These are phyloP conservation scores for Ophthalmolycus amberensis DNA, from an alignment of 2,113 vertebrate species.

Conservation along the genomic window DNA sequence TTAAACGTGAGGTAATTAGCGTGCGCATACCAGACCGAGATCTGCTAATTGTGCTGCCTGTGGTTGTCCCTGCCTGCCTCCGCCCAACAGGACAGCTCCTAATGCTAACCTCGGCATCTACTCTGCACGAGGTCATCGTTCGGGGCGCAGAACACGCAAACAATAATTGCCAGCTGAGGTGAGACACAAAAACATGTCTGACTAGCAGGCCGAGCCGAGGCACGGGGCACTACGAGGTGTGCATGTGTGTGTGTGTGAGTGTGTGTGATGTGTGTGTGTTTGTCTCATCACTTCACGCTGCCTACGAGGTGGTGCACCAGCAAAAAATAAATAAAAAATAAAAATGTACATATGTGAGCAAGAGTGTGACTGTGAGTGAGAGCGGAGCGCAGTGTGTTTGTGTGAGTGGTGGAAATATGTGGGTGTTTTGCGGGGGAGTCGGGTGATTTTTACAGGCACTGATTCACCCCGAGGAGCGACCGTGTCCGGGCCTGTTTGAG, in stretches of 20 bases:
- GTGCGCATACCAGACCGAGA: slow-evolving; percentile 61
- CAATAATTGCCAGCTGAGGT: slow-evolving; percentile 63
- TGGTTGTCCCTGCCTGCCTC: slow-evolving; percentile 59
- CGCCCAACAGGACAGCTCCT: slow-evolving; percentile 43
- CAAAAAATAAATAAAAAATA: slow-evolving; percentile 14
- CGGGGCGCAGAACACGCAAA: slow-evolving; percentile 25
- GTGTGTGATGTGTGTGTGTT: slow-evolving; percentile 14
- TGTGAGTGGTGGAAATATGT: slow-evolving; percentile 52
- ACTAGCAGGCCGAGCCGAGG: slow-evolving; percentile 31
- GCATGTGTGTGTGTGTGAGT: slow-evolving; percentile 9
- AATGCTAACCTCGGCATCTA: slow-evolving; percentile 28
- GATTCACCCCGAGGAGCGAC: slow-evolving; percentile 70
- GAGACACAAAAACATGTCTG: slow-evolving; percentile 59
- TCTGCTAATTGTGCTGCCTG: slow-evolving; percentile 72
- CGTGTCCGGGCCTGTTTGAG: slow-evolving; percentile 78
- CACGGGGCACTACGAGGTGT: background rate
- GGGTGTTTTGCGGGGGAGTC: slow-evolving; percentile 74
- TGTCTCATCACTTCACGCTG: slow-evolving; percentile 37
- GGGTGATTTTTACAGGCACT: slow-evolving; percentile 67
- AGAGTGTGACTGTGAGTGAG: slow-evolving; percentile 53
- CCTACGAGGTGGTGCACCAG: slow-evolving; percentile 39
- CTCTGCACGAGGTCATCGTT: slow-evolving; percentile 38
- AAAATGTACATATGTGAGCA: slow-evolving; percentile 69
- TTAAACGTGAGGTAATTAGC: slow-evolving; percentile 76
- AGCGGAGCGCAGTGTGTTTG: slow-evolving; percentile 28